phyloP scores from a whole-genome alignment of 2,888 invertebrate species.

The Lapara coniferarum region DNA sequence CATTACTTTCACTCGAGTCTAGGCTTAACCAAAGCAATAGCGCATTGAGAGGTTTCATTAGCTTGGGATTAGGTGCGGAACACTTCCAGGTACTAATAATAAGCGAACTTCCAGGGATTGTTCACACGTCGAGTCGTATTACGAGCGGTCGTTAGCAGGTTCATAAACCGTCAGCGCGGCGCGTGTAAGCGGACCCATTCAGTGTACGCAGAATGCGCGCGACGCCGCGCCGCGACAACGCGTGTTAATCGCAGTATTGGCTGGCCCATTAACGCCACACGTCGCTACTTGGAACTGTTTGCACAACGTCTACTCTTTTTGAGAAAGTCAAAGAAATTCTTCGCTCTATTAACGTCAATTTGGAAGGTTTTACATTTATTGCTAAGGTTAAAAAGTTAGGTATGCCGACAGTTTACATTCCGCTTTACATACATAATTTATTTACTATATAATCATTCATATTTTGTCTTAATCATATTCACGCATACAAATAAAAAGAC shows the following conservation, averaged over 20 bases:
- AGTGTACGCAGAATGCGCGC: constrained; percentile 37
- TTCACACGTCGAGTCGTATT: constrained; percentile 58
- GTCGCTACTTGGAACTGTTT: constrained; percentile 13
- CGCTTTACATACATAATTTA: background rate
- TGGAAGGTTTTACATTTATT: background rate
- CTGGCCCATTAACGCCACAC: constrained; percentile 23
- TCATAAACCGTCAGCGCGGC: constrained; percentile 48
- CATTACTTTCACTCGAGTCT: constrained; percentile 21
- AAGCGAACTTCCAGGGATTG: constrained; percentile 51
- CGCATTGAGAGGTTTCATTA: constrained; percentile 26
- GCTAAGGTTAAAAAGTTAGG: constrained; percentile 1
- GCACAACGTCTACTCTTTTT: constrained; percentile 1
- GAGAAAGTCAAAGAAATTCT: constrained; percentile 17
- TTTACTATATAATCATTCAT: background rate
- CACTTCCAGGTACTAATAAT: constrained; percentile 56
- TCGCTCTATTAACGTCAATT: constrained; percentile 13
- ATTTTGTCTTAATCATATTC: background rate
- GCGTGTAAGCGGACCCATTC: constrained; percentile 38
- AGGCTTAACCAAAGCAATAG: constrained; percentile 14
- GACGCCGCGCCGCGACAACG: background rate
- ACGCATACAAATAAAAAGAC: background rate
- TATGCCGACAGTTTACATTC: background rate
- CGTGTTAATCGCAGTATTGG: constrained; percentile 19
- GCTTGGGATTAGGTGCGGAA: constrained; percentile 47
- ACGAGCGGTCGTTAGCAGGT: constrained; percentile 37